Conservation (phyloP, 2,888 invertebrate genomes). For the Campaea margaritaria region DNA sequence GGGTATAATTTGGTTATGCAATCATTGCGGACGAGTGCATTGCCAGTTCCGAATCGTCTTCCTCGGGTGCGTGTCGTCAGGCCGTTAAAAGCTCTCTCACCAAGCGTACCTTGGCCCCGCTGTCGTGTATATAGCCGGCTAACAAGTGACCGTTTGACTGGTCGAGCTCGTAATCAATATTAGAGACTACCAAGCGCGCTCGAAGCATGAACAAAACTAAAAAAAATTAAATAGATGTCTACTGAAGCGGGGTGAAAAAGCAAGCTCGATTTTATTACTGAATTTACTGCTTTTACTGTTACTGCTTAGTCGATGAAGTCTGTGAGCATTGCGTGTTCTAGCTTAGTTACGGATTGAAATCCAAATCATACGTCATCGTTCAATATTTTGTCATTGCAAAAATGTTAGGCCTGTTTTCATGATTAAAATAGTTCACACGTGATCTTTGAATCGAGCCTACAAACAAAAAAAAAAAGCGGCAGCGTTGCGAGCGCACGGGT, state of each 20-base stretch:
- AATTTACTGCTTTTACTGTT: slow-evolving; percentile 46
- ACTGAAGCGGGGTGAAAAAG: slow-evolving; percentile 72
- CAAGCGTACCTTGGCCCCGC: slow-evolving; percentile 69
- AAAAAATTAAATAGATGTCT: slow-evolving; percentile 62
- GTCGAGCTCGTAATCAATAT: slow-evolving; percentile 61
- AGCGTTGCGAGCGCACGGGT: slow-evolving; percentile 39
- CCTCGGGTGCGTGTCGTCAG: slow-evolving; percentile 59
- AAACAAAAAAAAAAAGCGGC: slow-evolving; percentile 59
- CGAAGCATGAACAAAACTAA: slow-evolving; percentile 65
- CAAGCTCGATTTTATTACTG: slow-evolving; percentile 62
- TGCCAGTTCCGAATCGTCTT: slow-evolving; percentile 48
- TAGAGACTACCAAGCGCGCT: slow-evolving; percentile 64
- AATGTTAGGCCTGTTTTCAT: slow-evolving; percentile 17
- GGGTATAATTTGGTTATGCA: slow-evolving; percentile 46
- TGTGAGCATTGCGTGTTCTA: slow-evolving; percentile 36
- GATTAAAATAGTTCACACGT: slow-evolving; percentile 12
- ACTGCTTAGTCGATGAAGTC: slow-evolving; percentile 42
- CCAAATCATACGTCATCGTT: slow-evolving; percentile 32
- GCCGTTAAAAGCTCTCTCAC: slow-evolving; percentile 62
- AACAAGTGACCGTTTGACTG: slow-evolving; percentile 54
- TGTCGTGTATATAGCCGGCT: slow-evolving; percentile 54
- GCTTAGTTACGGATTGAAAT: slow-evolving; percentile 26
- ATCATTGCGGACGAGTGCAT: slow-evolving; percentile 38
- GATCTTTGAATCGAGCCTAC: slow-evolving; percentile 49
- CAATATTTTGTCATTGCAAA: slow-evolving; percentile 25